Percentiles rank a stretch among this genome's conserved stretches.
phyloP scores from a whole-genome alignment of 2,113 vertebrate species.

The Herpetotheres cachinnans region DNA sequence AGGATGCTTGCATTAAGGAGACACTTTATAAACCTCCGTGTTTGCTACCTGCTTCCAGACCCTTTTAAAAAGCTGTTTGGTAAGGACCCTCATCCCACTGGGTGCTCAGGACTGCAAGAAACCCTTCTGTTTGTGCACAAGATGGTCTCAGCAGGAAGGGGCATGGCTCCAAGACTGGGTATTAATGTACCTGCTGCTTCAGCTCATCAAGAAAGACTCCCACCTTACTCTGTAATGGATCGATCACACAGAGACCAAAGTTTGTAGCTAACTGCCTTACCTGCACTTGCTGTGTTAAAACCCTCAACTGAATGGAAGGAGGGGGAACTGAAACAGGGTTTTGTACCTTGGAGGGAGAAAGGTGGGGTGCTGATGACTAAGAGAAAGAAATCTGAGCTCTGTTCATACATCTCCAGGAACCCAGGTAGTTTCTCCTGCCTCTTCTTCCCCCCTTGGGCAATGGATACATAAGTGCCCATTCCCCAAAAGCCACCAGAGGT shows the following conservation, averaged over 20 bases:
- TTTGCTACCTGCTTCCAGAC: not conserved
- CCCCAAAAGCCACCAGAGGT: accelerated
- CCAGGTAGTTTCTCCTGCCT: not conserved
- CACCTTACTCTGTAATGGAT: constrained; percentile 27
- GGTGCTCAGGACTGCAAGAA: not conserved
- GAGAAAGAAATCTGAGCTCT: not conserved
- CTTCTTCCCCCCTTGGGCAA: accelerated
- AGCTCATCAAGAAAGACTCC: constrained; percentile 23
- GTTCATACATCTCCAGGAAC: not conserved
- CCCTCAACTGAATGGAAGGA: not conserved
- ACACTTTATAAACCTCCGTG: not conserved
- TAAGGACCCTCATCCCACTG: not conserved
- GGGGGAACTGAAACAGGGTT: not conserved
- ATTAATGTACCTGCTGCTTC: constrained; percentile 33
- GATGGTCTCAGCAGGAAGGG: constrained; percentile 1
- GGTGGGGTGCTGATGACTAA: not conserved
- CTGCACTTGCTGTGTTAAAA: accelerated
- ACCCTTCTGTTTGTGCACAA: constrained; percentile 7
- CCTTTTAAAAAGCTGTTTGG: not conserved
- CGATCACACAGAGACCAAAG: not conserved
- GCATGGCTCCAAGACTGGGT: not conserved
- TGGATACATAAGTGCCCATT: not conserved
- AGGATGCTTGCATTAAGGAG: not conserved
- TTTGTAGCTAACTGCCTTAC: not conserved
- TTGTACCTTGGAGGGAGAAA: not conserved